These are phyloP conservation scores for Sarcophaga variegata DNA, from an alignment of 2,888 invertebrate genomes.

Conservation along the genomic window DNA sequence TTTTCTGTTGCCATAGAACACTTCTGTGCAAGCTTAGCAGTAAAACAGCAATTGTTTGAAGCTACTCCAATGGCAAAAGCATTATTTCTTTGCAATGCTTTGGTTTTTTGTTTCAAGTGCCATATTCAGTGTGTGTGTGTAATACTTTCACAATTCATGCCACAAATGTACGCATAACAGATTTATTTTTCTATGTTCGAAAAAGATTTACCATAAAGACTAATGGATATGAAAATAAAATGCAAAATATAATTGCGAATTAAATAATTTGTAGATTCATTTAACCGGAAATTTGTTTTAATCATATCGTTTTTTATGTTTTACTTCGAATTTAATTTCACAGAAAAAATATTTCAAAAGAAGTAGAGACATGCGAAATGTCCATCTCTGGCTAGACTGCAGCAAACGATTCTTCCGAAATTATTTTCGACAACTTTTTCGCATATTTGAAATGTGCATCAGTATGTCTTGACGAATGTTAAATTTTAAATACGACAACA, in stretches of 20 bases:
- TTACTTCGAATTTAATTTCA: too few relatives aligned
- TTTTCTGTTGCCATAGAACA: slow-evolving; percentile 22
- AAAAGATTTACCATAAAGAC: slow-evolving; percentile 32
- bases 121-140: not conserved
- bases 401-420: too few relatives aligned
- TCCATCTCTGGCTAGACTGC: too few relatives aligned
- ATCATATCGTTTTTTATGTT: too few relatives aligned
- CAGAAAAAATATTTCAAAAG: too few relatives aligned
- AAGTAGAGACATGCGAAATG: too few relatives aligned
- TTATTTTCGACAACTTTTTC: too few relatives aligned
- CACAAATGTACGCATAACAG: not conserved
- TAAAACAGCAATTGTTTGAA: slow-evolving; percentile 50
- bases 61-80: too few relatives aligned
- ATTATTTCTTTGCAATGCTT: not conserved
- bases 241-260: not conserved
- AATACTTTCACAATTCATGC: not conserved
- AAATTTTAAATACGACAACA: too few relatives aligned
- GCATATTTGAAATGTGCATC: too few relatives aligned
- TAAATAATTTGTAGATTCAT: slow-evolving; percentile 17
- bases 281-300: slow-evolving; percentile 36
- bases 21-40: slow-evolving; percentile 41
- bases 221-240: slow-evolving; percentile 22
- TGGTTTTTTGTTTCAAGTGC: not conserved
- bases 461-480: too few relatives aligned
- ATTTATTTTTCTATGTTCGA: slow-evolving; percentile 34